These are phyloP conservation scores for Argynnis bischoffii DNA, from an alignment of 2,888 invertebrate genomes.

Conservation along the genomic window DNA sequence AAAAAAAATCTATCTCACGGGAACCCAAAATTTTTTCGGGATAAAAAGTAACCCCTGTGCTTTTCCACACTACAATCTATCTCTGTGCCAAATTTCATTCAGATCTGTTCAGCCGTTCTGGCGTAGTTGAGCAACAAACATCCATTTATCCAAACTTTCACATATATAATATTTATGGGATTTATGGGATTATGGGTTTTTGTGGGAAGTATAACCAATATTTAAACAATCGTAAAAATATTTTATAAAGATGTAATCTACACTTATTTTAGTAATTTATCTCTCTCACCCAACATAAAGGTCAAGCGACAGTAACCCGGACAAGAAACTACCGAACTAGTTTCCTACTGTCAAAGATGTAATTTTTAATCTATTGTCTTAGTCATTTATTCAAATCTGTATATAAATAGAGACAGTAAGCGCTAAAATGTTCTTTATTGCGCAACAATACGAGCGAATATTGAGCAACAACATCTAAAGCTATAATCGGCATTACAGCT, in stretches of 20 bases:
- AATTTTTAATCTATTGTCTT: constrained; percentile 21
- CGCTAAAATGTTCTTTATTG: neutral
- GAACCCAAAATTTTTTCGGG: too few relatives aligned
- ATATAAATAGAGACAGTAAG: neutral
- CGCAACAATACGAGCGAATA: neutral
- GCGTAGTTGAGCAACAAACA: neutral
- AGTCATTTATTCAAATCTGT: constrained; percentile 12
- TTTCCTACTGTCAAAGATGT: constrained; percentile 24
- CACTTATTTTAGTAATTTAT: neutral
- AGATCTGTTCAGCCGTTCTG: neutral
- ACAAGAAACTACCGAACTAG: constrained; percentile 22
- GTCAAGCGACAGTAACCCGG: constrained; percentile 13
- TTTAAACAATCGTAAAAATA: neutral
- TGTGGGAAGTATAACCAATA: too few relatives aligned
- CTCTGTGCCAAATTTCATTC: too few relatives aligned
- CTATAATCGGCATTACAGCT: constrained; percentile 24
- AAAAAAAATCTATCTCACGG: too few relatives aligned
- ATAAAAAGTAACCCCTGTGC: too few relatives aligned
- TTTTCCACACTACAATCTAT: too few relatives aligned
- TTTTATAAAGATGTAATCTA: neutral
- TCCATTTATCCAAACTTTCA: too few relatives aligned
- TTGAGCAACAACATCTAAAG: neutral
- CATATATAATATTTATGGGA: too few relatives aligned
- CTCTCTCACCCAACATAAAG: constrained; percentile 1
- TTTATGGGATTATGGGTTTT: too few relatives aligned